Evolutionary conservation across 2,888 invertebrate species (phyloP).

Genomic region (Noctua janthina): DNA sequence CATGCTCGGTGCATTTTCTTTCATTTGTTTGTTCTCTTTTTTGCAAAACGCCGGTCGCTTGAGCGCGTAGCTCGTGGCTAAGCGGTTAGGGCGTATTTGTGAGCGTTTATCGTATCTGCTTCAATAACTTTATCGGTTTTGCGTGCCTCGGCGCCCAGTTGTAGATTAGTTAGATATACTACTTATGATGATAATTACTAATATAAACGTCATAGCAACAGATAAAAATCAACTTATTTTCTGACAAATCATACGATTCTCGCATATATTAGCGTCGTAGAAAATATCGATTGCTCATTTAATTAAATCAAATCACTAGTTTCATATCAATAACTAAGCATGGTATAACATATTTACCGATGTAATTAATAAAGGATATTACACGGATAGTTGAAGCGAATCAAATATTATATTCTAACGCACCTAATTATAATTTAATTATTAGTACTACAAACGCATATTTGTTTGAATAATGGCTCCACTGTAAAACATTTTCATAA

Average conservation of each 20-base stretch:
- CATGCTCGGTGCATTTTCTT: not conserved
- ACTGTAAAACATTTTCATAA: not conserved
- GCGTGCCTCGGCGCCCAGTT: not conserved
- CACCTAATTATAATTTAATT: conserved; percentile 4
- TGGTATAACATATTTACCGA: not conserved
- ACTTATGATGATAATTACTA: not conserved
- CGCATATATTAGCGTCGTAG: not conserved
- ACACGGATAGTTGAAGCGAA: not conserved
- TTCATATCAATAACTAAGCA: not conserved
- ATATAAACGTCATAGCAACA: not conserved
- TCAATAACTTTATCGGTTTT: conserved; percentile 8
- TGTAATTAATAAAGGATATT: not conserved
- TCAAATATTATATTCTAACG: not conserved
- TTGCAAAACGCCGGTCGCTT: not conserved
- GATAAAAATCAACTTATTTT: not conserved
- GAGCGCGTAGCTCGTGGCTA: not conserved
- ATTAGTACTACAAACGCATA: not conserved
- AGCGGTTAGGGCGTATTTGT: not conserved
- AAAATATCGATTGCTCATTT: not conserved
- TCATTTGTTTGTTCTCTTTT: not conserved
- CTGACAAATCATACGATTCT: not conserved
- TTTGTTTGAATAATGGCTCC: not conserved
- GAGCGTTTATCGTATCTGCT: conserved; percentile 9
- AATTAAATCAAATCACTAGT: not conserved
- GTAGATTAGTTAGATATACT: conserved; percentile 11